Evolutionary conservation across 2,113 vertebrate genomes (phyloP).

Genomic region (Hemiprocne comata): DNA sequence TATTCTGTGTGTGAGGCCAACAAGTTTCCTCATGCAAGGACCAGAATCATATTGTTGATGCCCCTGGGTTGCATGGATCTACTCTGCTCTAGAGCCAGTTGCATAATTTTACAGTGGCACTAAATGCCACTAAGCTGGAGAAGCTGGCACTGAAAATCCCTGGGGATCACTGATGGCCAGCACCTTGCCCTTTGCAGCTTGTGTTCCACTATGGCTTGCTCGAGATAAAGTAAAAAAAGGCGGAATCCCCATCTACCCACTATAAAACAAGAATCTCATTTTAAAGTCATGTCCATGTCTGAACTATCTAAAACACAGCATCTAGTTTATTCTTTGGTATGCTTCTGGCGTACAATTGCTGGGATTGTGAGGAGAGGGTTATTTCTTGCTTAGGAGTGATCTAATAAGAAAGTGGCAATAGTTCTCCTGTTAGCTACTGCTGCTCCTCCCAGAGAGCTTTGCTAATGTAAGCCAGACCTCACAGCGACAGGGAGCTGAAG

Average conservation of each 20-base stretch:
- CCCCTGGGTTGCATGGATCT: background rate
- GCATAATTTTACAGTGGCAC: background rate
- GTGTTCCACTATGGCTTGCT: background rate
- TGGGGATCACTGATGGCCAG: background rate
- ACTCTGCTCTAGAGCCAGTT: background rate
- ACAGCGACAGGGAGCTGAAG: constrained; percentile 13
- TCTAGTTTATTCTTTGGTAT: background rate
- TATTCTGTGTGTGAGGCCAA: background rate
- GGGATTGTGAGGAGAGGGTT: background rate
- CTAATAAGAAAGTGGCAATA: background rate
- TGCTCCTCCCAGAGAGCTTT: background rate
- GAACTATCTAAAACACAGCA: background rate
- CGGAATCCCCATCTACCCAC: background rate
- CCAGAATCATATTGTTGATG: background rate
- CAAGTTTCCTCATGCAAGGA: background rate
- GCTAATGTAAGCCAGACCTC: constrained; percentile 10
- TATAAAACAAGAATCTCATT: background rate
- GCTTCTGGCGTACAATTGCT: background rate
- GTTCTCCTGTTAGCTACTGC: background rate
- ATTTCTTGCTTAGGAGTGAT: background rate
- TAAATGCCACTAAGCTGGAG: background rate
- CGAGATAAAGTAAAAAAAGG: background rate
- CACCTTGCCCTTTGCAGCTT: background rate
- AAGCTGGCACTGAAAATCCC: background rate
- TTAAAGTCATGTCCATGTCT: background rate